Evolutionary conservation across 92 coral and sea anemone genomes (phyloP), one percentile per base, ranked within the genome.

Genomic region (Parazoanthus swiftii): DNA sequence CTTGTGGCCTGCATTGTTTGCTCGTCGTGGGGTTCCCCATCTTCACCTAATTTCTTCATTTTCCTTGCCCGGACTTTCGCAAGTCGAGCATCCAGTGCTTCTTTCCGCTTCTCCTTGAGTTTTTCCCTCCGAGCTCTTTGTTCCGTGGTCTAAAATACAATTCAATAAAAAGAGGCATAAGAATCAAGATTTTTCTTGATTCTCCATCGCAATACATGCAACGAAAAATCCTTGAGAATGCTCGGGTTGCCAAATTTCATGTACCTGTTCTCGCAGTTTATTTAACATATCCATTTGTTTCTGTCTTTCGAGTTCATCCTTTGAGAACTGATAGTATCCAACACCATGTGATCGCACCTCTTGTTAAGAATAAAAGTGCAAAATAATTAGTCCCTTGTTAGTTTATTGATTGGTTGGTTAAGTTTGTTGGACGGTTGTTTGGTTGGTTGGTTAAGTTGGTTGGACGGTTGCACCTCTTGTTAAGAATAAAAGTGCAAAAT

Each of bases 341-440:
- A 97, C 99, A 35, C 99, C 99, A 78, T 89, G 99, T 21, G 90
- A 82, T 25, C 98, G 98, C 51, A 96, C 94, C 93, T 97, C 99
- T 97, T 76, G 3, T 20, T 20, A 83, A 65, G 70, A 9, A 76
- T 46, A 43, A 79, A 56, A 51, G 51, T 21, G n/a, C 35, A 21
- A 20, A 26, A 38, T 38, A 66, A 44, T 82, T 59, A 39, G 50
- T 36, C 29, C 29, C 39, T 74, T 11, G n/a, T 39, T n/a, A 50
- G 26, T 21, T 21, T 26, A 23, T 76, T 42, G 46, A 39, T 51
- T n/a, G 11, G 18, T 21, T 74, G 36, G 76, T 20, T 13, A 1
- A 9, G 2, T 13, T 0, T 16, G 2, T 13, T 51, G 58, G 15
- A 10, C 7, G 15, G 58, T 51, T 3, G 2, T 16, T 51, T 51